Conservation (phyloP, 1,140 invertebrate species). For the Lordiphosa stackelbergi region DNA sequence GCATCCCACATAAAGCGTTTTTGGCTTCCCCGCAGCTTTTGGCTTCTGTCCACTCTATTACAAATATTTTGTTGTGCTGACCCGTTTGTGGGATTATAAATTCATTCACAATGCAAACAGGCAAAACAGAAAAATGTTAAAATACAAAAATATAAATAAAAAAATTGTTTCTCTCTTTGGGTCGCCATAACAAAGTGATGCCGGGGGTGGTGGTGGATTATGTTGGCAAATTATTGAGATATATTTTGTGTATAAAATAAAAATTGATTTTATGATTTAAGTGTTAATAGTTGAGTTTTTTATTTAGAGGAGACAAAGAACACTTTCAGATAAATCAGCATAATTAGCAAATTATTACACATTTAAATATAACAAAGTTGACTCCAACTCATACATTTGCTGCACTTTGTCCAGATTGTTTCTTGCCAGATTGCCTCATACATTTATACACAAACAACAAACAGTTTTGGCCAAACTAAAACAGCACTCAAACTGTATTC, state of each 20-base stretch:
- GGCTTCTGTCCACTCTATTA: slow-evolving; percentile 18
- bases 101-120: slow-evolving; percentile 60
- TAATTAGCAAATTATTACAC: slow-evolving; percentile 2
- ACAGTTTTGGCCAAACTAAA: too few relatives aligned
- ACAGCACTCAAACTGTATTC: too few relatives aligned
- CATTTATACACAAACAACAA: too few relatives aligned
- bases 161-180: not conserved
- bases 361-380: too few relatives aligned
- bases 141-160: slow-evolving; percentile 1
- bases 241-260: not conserved
- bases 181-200: not conserved
- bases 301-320: slow-evolving; percentile 3
- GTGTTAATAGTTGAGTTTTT: slow-evolving; percentile 9
- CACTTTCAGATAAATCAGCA: not conserved
- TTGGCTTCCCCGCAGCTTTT: too few relatives aligned
- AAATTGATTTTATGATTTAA: slow-evolving; percentile 1
- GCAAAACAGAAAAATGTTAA: slow-evolving; percentile 13
- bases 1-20: too few relatives aligned
- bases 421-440: too few relatives aligned
- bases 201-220: not conserved
- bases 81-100: slow-evolving; percentile 62
- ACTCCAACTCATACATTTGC: too few relatives aligned
- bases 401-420: too few relatives aligned
- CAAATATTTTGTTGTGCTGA: slow-evolving; percentile 48
- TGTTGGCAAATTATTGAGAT: slow-evolving; percentile 16